Evolutionary conservation across 1,140 invertebrate genomes (phyloP), one percentile per base, ranked within the genome.

Genomic region (Drosophila murphyi): DNA sequence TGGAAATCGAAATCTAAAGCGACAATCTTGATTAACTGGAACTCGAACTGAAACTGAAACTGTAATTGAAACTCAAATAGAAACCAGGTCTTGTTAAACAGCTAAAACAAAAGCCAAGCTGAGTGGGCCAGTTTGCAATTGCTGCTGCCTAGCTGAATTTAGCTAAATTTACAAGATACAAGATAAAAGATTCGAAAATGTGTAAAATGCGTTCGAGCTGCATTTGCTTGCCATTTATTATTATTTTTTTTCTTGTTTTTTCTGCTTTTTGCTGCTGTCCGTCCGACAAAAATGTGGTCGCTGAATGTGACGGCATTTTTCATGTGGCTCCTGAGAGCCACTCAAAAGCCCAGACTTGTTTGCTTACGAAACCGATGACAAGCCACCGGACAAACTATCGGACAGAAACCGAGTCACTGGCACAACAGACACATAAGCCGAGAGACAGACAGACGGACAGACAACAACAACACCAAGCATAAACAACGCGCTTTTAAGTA

Each of bases 1-100:
- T 20, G 59, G 57, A 85, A 82, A 79, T 82, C 60, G 76, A 67
- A 78, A 87, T 87, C 82, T 73, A 80, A 74, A 83, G 67, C 83
- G 80, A 80, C 82, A 83, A 88, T 79, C 83, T 76, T 50, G 61
- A 79, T 75, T 62, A 70, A 70, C 41, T 55, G 34, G 52, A 69
- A 80, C 72, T 80, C 64, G 72, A 78, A 77, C 63, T 68, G 20
- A 61, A 59, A 67, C 28, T 65, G 67, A 62, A 68, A 60, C 59
- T 48, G 71, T 54, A 79, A 51, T 35, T 59, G 45, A 48, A 39
- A 59, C 31, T 43, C 5, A 37, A 56, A n/a, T 41, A 35, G 56
- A 55, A 50, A 54, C 56, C 61, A 48, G 34, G 34, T 45, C 47
- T 48, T 39, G 32, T 10, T 51, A 50, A 62, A 31, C 60, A 34